A percentile compares a stretch with the other conserved stretches of the same genome.
Conservation (phyloP, 2,797 vertebrate genomes). For the Macrochelys suwanniensis region DNA sequence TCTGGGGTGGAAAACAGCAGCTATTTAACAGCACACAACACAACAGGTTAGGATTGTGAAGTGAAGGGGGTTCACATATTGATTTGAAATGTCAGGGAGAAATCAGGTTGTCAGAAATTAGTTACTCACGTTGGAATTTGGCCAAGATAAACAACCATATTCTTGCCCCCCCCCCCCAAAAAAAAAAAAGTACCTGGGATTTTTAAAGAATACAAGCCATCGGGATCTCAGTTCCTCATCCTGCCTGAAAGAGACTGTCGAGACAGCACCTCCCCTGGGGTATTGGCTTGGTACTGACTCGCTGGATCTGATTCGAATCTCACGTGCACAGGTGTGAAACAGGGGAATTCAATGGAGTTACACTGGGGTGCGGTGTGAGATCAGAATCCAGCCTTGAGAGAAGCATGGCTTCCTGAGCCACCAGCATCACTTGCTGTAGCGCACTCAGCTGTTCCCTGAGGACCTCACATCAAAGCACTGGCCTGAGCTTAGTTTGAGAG, state of each 20-base stretch:
- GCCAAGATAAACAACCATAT: not conserved
- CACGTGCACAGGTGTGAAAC: not conserved
- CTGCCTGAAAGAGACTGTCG: not conserved
- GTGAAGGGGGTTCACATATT: not conserved
- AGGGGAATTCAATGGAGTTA: not conserved
- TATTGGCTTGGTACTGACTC: slow-evolving; percentile 21
- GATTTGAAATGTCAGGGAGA: not conserved
- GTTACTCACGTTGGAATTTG: not conserved
- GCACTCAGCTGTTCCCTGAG: not conserved
- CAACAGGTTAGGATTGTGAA: not conserved
- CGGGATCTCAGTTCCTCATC: not conserved
- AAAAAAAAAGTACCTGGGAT: not conserved
- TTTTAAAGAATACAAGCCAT: not conserved
- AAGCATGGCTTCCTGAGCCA: not conserved
- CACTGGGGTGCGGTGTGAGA: not conserved
- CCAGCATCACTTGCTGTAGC: not conserved
- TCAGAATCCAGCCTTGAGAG: not conserved
- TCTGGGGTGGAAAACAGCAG: not conserved
- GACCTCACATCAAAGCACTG: not conserved
- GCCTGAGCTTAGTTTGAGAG: too few relatives aligned
- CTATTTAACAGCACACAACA: not conserved
- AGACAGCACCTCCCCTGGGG: not conserved
- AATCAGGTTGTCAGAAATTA: not conserved
- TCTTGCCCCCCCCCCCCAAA: not conserved
- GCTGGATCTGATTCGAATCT: slow-evolving; percentile 35